These are phyloP conservation scores for Anthophora plumipes DNA, from an alignment of 2,888 invertebrate genomes.

Conservation along the genomic window DNA sequence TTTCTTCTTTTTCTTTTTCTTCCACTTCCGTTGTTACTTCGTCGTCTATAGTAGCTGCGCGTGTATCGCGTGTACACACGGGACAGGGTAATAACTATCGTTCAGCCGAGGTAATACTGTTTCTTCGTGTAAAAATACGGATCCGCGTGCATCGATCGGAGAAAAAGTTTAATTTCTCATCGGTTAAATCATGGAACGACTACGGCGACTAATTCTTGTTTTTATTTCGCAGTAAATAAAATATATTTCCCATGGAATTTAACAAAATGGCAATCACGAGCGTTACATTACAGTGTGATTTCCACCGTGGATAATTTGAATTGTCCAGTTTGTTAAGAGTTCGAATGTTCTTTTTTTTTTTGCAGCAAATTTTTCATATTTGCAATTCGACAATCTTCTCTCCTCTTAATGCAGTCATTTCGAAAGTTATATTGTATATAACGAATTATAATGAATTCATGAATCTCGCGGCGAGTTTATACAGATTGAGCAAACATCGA, in stretches of 20 bases:
- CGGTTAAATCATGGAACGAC: background rate
- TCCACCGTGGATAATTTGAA: background rate
- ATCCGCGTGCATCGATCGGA: slow-evolving; percentile 11
- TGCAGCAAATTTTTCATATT: background rate
- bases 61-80: background rate
- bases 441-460: slow-evolving; percentile 30
- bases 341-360: background rate
- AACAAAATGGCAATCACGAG: no score
- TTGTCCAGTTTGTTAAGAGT: background rate
- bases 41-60: background rate
- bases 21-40: background rate
- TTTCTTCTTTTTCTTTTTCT: background rate
- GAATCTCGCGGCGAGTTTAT: background rate
- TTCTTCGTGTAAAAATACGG: background rate
- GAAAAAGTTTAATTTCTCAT: slow-evolving; percentile 32
- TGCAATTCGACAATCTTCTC: background rate
- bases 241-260: slow-evolving; percentile 13
- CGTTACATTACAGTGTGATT: no score
- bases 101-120: slow-evolving; percentile 4
- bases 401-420: background rate
- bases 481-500: slow-evolving; percentile 24
- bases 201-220: slow-evolving; percentile 5
- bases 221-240: background rate
- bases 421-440: no score
- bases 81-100: slow-evolving; percentile 35